phyloP scores from a whole-genome alignment of 2,113 vertebrate species.

The Myiopsitta monachus region DNA sequence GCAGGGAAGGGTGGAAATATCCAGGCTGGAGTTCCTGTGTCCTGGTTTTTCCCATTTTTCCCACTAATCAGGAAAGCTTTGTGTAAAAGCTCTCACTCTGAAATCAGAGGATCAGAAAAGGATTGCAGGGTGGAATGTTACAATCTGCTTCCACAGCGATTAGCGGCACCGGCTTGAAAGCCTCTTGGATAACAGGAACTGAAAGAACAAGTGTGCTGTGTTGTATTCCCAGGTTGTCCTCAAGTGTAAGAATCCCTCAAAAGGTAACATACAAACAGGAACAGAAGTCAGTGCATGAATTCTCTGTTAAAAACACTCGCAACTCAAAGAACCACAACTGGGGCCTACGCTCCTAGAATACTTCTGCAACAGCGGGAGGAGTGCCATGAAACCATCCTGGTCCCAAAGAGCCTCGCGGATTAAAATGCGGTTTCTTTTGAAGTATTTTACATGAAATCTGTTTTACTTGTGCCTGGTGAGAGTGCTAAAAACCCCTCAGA shows the following conservation, averaged over 20 bases:
- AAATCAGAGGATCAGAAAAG: slow-evolving; percentile 65
- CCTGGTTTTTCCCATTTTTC: background rate
- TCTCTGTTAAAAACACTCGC: slow-evolving; percentile 36
- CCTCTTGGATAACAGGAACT: slow-evolving; percentile 64
- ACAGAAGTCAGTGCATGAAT: slow-evolving; percentile 56
- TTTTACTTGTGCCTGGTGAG: slow-evolving; percentile 29
- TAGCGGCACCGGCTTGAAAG: slow-evolving; percentile 44
- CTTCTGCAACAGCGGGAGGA: slow-evolving; percentile 22
- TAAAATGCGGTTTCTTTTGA: slow-evolving; percentile 23
- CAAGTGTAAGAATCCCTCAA: slow-evolving; percentile 60
- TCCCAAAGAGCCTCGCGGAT: slow-evolving; percentile 42
- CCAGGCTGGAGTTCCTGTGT: background rate
- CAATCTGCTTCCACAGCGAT: slow-evolving; percentile 65
- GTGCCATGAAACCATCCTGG: slow-evolving; percentile 23
- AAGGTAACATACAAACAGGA: background rate
- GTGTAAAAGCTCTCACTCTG: slow-evolving; percentile 54
- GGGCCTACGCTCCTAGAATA: slow-evolving; percentile 19
- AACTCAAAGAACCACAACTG: background rate
- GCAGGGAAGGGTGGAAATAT: background rate
- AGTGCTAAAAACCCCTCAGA: slow-evolving; percentile 46
- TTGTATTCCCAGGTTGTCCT: slow-evolving; percentile 47
- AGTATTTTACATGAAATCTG: slow-evolving; percentile 23
- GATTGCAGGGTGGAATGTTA: slow-evolving; percentile 62
- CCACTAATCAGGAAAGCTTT: slow-evolving; percentile 66
- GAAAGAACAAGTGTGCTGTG: slow-evolving; percentile 62